Base-by-base conservation (phyloP, 2,797 vertebrate species). In the Echiichthys vipera region DNA sequence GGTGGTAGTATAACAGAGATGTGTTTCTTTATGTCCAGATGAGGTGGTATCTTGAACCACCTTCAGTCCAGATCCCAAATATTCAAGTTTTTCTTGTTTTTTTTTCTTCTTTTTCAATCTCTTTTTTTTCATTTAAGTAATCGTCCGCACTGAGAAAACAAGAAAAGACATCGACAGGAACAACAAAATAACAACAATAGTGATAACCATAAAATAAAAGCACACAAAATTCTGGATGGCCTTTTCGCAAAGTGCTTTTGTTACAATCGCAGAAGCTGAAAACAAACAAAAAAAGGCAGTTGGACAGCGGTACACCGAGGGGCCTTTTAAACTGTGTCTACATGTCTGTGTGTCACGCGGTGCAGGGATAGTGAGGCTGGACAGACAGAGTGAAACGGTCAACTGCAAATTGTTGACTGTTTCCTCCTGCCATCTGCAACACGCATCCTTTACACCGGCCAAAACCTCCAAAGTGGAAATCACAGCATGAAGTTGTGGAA, bases 171-270 rank as follows among this genome's bases (percentile, higher is more conserved):
- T 83, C 65, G 84, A 87, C 78, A 90, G 66, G 74, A 88, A 90
- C 81, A 88, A 88, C 81, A 93, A 81, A 89, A 85, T 75, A 91
- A 83, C 59, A 93, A 91, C 77, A 91, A 89, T 77, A 80, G 75
- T 84, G 83, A 91, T 71, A 83, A 85, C 74, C 72, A 68, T 80
- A 84, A 92, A 90, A 92, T 84, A 80, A 90, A 86, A 89, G 86
- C 88, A 92, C 83, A 93, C 77, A 90, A 85, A 86, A 87, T 90
- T 92, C 84, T 92, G 88, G 93, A 94, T 94, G 93, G 94, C 91
- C 91, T 89, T n/a, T 94, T 93, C 37, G 91, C 92, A 95, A 95
- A 95, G 94, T 94, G 93, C 93, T 93, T 92, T 94, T 90, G 89
- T 95, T 95, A 94, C 93, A 95, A 94, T 94, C 91, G 88, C 92